Conservation (phyloP, 2,888 invertebrate genomes). For the Carpatolechia fugitivella region DNA sequence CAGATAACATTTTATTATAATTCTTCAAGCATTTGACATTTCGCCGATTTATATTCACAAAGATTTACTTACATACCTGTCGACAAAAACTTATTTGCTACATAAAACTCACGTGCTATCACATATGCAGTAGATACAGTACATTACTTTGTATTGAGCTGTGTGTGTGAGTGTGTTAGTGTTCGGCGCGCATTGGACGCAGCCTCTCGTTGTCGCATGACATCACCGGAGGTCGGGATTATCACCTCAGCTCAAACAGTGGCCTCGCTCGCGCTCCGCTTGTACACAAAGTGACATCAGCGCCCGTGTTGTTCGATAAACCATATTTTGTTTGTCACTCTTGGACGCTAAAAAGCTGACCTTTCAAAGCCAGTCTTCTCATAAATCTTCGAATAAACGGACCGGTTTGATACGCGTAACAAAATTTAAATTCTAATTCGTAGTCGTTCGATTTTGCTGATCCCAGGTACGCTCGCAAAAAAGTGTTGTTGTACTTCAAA, state of each 20-base stretch:
- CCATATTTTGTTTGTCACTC: conserved; percentile 28
- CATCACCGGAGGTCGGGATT: conserved; percentile 67
- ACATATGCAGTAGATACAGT: neutral
- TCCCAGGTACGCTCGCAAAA: neutral
- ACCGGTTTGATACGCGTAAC: neutral
- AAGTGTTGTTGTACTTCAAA: neutral
- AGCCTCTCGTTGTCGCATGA: conserved; percentile 39
- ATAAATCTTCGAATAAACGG: neutral
- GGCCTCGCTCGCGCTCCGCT: conserved; percentile 53
- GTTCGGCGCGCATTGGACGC: neutral
- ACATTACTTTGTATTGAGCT: neutral
- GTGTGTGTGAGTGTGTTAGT: neutral
- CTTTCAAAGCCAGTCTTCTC: conserved; percentile 16
- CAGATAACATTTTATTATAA: too few species aligned
- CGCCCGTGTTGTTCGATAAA: conserved; percentile 38
- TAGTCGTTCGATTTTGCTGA: neutral
- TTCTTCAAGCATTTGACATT: too few species aligned
- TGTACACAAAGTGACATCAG: conserved; percentile 66
- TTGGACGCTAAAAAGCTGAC: conserved; percentile 30
- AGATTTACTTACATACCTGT: too few species aligned
- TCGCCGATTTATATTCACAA: too few species aligned
- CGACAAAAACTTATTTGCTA: too few species aligned
- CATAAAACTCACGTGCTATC: too few species aligned
- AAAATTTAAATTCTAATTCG: neutral
- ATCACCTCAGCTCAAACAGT: conserved; percentile 49